These are phyloP conservation scores for Eunapius fragilis DNA, from an alignment of 37 sponge, comb jelly and placozoan genomes.

Conservation along the genomic window DNA sequence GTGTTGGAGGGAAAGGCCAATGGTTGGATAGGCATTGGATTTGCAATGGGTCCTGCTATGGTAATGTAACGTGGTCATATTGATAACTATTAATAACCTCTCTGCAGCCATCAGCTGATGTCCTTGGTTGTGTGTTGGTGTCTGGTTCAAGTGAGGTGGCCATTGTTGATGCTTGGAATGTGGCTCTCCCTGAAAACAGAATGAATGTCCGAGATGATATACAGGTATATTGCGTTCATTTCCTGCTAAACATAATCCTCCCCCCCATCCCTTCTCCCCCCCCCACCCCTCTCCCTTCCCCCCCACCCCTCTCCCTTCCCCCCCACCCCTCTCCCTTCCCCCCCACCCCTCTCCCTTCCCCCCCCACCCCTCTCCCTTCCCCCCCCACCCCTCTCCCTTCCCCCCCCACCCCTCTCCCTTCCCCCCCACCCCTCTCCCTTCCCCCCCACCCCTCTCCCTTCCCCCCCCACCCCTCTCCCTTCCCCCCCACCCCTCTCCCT, in stretches of 20 bases:
- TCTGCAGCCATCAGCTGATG: not conserved
- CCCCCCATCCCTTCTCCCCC: not conserved
- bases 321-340: too few relatives aligned
- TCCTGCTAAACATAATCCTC: too few relatives aligned
- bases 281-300: not conserved
- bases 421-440: not conserved
- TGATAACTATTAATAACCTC: not conserved
- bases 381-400: not conserved
- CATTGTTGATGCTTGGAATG: not conserved
- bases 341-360: not conserved
- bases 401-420: not conserved
- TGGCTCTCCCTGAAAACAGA: not conserved
- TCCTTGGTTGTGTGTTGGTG: not conserved
- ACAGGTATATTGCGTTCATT: too few relatives aligned
- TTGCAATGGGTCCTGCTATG: constrained; percentile 1
- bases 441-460: too few relatives aligned
- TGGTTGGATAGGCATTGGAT: constrained; percentile 25
- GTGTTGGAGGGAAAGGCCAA: not conserved
- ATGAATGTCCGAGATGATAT: too few relatives aligned
- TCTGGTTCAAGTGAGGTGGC: not conserved
- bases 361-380: not conserved
- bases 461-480: too few relatives aligned
- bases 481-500: not conserved
- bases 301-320: too few relatives aligned
- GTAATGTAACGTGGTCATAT: not conserved